These are phyloP conservation scores for Dynastes tityus DNA, from an alignment of 2,888 invertebrate genomes.

Conservation along the genomic window DNA sequence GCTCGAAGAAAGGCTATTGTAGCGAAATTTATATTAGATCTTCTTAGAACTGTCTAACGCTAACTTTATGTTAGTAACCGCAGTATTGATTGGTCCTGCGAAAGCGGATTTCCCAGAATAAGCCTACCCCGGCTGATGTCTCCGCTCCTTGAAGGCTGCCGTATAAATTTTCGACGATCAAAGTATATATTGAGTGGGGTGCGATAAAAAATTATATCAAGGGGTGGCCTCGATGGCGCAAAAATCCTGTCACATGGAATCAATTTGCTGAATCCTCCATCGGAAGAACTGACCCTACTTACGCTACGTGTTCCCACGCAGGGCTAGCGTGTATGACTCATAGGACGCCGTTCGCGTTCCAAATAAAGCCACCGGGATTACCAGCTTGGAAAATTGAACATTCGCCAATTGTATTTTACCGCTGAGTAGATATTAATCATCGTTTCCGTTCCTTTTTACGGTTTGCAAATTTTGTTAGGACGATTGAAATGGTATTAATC, in stretches of 20 bases:
- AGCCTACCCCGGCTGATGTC: slow-evolving; percentile 1
- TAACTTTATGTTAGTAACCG: slow-evolving; percentile 11
- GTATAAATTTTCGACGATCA: slow-evolving; percentile 12
- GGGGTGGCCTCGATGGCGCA: slow-evolving; percentile 13
- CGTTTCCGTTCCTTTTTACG: neutral
- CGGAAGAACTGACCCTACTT: slow-evolving; percentile 25
- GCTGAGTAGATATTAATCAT: slow-evolving; percentile 24
- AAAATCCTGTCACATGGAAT: slow-evolving; percentile 22
- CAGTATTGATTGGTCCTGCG: slow-evolving; percentile 29
- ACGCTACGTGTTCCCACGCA: slow-evolving; percentile 28
- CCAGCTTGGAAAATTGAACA: slow-evolving; percentile 33
- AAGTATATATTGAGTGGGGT: slow-evolving; percentile 9
- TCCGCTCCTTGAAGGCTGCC: neutral
- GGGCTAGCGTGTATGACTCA: slow-evolving; percentile 22
- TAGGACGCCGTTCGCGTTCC: slow-evolving; percentile 7
- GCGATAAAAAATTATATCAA: slow-evolving; percentile 30
- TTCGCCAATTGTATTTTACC: slow-evolving; percentile 33
- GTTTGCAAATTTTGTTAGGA: slow-evolving; percentile 1
- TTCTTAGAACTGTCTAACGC: neutral
- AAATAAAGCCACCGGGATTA: slow-evolving; percentile 32
- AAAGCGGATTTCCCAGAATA: slow-evolving; percentile 24
- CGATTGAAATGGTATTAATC: neutral
- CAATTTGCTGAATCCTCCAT: slow-evolving; percentile 34
- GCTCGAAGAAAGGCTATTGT: neutral
- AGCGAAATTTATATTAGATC: neutral